Percentiles rank a stretch among this genome's conserved stretches.
Conservation (phyloP, 2,113 vertebrate genomes). For the Neogale vison region DNA sequence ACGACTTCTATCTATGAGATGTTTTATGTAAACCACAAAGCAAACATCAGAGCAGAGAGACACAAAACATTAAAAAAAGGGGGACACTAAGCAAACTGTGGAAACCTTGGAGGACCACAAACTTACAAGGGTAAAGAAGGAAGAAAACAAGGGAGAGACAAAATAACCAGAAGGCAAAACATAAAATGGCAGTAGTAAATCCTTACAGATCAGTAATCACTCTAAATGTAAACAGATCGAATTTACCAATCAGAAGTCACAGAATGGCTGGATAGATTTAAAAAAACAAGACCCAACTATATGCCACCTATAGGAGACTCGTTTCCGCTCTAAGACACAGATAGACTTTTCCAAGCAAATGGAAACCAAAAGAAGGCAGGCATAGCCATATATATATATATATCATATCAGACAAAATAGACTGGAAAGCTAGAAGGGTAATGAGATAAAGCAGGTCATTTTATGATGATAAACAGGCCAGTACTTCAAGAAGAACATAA, state of each 20-base stretch:
- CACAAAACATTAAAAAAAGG: neutral
- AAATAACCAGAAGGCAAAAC: neutral
- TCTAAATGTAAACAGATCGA: neutral
- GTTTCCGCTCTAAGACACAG: neutral
- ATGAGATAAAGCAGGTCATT: neutral
- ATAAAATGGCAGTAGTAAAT: neutral
- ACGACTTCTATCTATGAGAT: neutral
- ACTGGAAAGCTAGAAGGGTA: neutral
- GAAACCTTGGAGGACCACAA: neutral
- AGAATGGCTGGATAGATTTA: neutral
- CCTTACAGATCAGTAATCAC: neutral
- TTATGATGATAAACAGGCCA: neutral
- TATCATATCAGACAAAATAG: neutral
- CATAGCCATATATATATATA: neutral
- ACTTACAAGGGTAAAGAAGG: neutral
- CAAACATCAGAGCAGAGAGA: neutral
- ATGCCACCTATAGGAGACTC: neutral
- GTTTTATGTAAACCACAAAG: neutral
- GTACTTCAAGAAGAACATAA: neutral
- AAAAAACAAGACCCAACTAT: neutral
- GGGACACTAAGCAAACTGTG: neutral
- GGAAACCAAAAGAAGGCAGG: neutral
- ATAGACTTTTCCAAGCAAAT: neutral
- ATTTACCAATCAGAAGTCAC: neutral
- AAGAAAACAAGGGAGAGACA: neutral